phyloP scores from a whole-genome alignment of 1,140 invertebrate species.

The Grapholita molesta region DNA sequence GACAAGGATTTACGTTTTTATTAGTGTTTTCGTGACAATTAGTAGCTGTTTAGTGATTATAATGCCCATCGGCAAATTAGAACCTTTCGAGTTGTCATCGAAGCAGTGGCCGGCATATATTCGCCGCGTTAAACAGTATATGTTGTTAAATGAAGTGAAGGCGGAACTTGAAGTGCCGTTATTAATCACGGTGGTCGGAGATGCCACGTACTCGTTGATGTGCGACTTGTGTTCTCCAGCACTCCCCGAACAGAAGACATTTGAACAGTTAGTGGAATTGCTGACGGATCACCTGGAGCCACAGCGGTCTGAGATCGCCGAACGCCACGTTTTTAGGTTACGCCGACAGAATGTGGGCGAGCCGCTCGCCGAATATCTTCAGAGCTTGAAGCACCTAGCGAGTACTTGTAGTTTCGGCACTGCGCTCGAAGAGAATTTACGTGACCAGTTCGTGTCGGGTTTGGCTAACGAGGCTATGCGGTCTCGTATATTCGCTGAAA shows the following conservation, averaged over 20 bases:
- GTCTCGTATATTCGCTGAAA: constrained; percentile 23
- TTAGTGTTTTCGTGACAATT: too few relatives aligned
- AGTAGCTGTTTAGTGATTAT: too few relatives aligned
- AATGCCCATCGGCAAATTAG: too few relatives aligned
- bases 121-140: neutral
- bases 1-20: too few relatives aligned
- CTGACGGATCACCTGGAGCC: constrained; percentile 24
- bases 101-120: too few relatives aligned
- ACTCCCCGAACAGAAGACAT: too few relatives aligned
- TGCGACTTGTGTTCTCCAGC: constrained; percentile 24
- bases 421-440: constrained; percentile 9
- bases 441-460: constrained; percentile 25
- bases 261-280: too few relatives aligned
- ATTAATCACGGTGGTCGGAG: constrained; percentile 20
- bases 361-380: constrained; percentile 20
- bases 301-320: constrained; percentile 24
- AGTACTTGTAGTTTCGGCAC: constrained; percentile 19
- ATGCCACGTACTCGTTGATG: constrained; percentile 13
- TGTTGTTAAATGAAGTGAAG: constrained; percentile 15
- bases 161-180: constrained; percentile 7
- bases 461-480: constrained; percentile 22
- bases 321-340: constrained; percentile 20
- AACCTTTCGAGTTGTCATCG: too few relatives aligned
- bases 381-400: constrained; percentile 18
- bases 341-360: constrained; percentile 12